These are phyloP conservation scores for Podotricha telesiphe DNA, from an alignment of 2,888 invertebrate genomes.

Conservation along the genomic window DNA sequence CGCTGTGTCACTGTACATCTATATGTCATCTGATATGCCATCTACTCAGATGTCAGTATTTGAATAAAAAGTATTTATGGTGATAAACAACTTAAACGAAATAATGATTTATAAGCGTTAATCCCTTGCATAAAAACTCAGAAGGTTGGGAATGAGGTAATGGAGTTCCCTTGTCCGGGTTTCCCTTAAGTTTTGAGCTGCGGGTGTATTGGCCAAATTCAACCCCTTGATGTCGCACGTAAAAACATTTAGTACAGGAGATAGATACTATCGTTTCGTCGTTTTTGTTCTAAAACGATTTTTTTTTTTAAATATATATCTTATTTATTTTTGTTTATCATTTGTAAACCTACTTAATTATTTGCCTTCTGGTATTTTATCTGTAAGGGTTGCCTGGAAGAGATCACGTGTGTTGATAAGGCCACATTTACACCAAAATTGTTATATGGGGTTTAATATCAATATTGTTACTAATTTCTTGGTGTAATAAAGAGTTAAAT, in stretches of 20 bases:
- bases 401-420: too few species aligned
- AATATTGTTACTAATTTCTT: too few species aligned
- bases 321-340: too few species aligned
- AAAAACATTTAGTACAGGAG: constrained; percentile 53
- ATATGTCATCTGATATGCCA: too few species aligned
- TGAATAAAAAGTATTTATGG: constrained; percentile 26
- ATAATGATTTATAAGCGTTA: constrained; percentile 64
- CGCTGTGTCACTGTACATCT: too few species aligned
- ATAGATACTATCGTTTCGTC: not conserved
- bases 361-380: too few species aligned
- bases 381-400: too few species aligned
- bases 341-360: too few species aligned
- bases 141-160: constrained; percentile 63
- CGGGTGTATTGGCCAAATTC: constrained; percentile 59
- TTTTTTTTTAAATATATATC: too few species aligned
- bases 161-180: constrained; percentile 73
- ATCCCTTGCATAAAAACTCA: constrained; percentile 58
- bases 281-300: not conserved
- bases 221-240: constrained; percentile 60
- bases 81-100: constrained; percentile 51
- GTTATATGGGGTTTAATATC: too few species aligned
- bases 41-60: not conserved
- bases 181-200: constrained; percentile 60
- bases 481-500: too few species aligned
- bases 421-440: too few species aligned